phyloP scores from a whole-genome alignment of 2,113 vertebrate genomes.

The Brevimyrus niger region DNA sequence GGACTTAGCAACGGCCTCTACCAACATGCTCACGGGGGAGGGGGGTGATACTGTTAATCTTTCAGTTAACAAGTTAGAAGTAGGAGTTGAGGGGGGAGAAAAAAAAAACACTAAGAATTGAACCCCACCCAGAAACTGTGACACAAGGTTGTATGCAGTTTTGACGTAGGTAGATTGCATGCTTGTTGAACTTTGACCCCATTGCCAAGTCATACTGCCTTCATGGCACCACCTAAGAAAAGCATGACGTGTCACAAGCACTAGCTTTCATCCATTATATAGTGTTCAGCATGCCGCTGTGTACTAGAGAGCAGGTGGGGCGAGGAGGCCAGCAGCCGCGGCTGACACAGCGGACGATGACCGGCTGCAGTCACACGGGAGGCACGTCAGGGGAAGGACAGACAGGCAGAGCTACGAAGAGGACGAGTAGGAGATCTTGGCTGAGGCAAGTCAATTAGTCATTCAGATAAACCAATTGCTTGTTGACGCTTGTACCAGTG shows the following conservation, averaged over 20 bases:
- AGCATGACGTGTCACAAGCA: neutral
- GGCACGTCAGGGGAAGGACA: neutral
- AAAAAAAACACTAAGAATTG: neutral
- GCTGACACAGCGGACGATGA: neutral
- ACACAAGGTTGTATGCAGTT: neutral
- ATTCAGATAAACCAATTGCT: neutral
- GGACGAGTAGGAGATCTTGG: neutral
- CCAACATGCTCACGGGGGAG: neutral
- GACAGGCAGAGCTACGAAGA: neutral
- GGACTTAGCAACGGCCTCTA: slow-evolving; percentile 54
- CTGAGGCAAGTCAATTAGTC: neutral
- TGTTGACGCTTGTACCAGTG: neutral
- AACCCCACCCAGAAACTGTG: neutral
- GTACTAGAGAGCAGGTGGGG: neutral
- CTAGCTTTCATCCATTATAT: neutral
- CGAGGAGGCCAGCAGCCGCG: neutral
- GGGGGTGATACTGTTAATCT: neutral
- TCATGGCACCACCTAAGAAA: neutral
- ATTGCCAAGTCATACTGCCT: neutral
- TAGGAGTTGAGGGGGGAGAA: neutral
- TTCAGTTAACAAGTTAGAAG: neutral
- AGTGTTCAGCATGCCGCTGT: neutral
- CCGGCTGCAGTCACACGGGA: neutral
- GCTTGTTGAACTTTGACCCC: neutral
- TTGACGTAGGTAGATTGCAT: neutral